phyloP scores from a whole-genome alignment of 1,140 invertebrate genomes.

The Oncopodura yosiiana region DNA sequence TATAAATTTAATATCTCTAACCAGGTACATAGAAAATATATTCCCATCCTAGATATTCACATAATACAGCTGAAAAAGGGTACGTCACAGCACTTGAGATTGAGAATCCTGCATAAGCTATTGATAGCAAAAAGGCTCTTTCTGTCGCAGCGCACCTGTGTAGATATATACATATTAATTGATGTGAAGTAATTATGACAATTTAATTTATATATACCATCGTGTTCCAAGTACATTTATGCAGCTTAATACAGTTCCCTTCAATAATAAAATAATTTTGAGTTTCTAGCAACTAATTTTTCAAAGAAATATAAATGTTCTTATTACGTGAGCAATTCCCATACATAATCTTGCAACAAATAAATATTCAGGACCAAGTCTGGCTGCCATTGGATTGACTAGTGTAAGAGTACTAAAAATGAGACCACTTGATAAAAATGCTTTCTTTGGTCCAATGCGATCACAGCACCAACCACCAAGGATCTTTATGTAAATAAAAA shows the following conservation, averaged over 20 bases:
- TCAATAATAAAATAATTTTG: slow-evolving; percentile 6
- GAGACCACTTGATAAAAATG: slow-evolving; percentile 38
- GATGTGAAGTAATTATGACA: too few relatives aligned
- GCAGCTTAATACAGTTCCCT: slow-evolving; percentile 48
- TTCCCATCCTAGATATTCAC: slow-evolving; percentile 42
- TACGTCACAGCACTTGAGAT: slow-evolving; percentile 40
- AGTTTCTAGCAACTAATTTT: too few relatives aligned
- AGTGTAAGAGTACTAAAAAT: slow-evolving; percentile 40
- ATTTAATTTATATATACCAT: too few relatives aligned
- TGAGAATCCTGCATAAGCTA: slow-evolving; percentile 41
- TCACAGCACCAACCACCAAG: slow-evolving; percentile 42
- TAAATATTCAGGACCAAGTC: slow-evolving; percentile 39
- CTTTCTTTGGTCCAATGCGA: slow-evolving; percentile 40
- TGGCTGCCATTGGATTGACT: slow-evolving; percentile 41
- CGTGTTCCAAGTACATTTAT: slow-evolving; percentile 47
- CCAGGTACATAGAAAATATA: slow-evolving; percentile 42
- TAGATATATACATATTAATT: too few relatives aligned
- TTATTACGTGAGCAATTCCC: slow-evolving; percentile 40
- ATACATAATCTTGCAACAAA: slow-evolving; percentile 40
- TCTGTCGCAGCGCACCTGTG: slow-evolving; percentile 6
- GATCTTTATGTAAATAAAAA: too few relatives aligned
- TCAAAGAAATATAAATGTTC: too few relatives aligned
- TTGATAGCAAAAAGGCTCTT: slow-evolving; percentile 33
- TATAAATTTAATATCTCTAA: too few relatives aligned
- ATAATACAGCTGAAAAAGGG: slow-evolving; percentile 41